phyloP scores from a whole-genome alignment of 2,113 vertebrate species.

The Atractosteus spatula region DNA sequence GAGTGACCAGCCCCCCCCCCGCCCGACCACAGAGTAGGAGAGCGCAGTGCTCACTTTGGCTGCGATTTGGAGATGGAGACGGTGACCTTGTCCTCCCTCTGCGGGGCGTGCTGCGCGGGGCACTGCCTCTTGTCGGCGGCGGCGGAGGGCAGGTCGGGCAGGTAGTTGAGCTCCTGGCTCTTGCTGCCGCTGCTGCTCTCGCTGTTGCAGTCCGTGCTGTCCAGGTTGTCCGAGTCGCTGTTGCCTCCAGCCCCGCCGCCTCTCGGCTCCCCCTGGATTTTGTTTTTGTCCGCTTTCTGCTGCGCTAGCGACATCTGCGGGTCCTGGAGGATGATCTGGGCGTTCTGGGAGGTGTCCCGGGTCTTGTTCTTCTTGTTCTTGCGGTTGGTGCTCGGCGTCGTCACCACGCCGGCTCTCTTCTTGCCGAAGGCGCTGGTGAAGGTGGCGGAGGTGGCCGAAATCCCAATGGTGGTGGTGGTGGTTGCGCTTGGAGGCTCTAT shows the following conservation, averaged over 20 bases:
- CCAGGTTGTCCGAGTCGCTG: slow-evolving; percentile 92
- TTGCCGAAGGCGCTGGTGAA: slow-evolving; percentile 94
- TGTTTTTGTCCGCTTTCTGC: slow-evolving; percentile 96
- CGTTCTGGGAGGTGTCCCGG: slow-evolving; percentile 84
- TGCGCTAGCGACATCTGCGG: slow-evolving; percentile 91
- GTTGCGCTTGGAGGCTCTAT: slow-evolving; percentile 97
- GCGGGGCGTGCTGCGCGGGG: slow-evolving; percentile 66
- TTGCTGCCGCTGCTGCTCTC: slow-evolving; percentile 93
- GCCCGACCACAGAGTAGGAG: not conserved
- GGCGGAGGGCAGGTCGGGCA: slow-evolving; percentile 74
- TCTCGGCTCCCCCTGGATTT: slow-evolving; percentile 90
- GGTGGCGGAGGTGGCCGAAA: slow-evolving; percentile 93
- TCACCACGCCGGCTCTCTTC: slow-evolving; percentile 89
- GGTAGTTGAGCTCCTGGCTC: slow-evolving; percentile 89
- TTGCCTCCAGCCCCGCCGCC: slow-evolving; percentile 89
- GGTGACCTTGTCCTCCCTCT: slow-evolving; percentile 82
- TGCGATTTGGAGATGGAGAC: slow-evolving; percentile 82
- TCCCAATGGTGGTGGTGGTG: slow-evolving; percentile 96
- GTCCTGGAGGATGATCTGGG: slow-evolving; percentile 92
- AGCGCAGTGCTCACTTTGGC: slow-evolving; percentile 55
- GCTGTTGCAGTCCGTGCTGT: slow-evolving; percentile 93
- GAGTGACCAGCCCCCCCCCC: too few species aligned
- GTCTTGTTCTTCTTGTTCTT: slow-evolving; percentile 99
- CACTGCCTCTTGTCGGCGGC: slow-evolving; percentile 76
- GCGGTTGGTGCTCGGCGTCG: slow-evolving; percentile 88